Evolutionary conservation across 2,888 invertebrate genomes (phyloP).

Genomic region (Eugnorisma glareosa): DNA sequence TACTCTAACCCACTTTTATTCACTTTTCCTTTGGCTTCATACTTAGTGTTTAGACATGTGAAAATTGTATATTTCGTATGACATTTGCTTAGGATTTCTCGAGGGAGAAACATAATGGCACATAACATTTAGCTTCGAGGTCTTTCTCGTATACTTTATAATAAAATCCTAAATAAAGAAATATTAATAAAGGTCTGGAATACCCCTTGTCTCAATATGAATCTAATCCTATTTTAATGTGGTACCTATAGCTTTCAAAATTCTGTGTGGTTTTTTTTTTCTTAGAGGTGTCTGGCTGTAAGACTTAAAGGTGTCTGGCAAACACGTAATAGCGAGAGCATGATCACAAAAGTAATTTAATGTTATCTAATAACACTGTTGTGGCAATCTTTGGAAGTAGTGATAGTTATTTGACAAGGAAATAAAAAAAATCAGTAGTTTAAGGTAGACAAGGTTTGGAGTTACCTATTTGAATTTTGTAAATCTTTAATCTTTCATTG

Average conservation of each 20-base stretch:
- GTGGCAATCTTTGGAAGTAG: too few relatives aligned
- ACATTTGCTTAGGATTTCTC: conserved; percentile 25
- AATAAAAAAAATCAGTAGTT: too few relatives aligned
- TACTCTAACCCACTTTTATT: conserved; percentile 22
- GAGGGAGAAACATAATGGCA: background rate
- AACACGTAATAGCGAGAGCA: background rate
- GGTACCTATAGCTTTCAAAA: background rate
- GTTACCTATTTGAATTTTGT: background rate
- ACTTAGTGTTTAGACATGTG: conserved; percentile 8
- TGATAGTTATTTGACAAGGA: background rate
- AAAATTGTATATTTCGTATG: conserved; percentile 11
- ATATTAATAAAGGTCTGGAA: background rate
- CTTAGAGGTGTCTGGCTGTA: background rate
- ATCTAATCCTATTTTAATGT: background rate
- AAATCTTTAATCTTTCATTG: background rate
- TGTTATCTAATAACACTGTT: background rate
- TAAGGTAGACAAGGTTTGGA: background rate
- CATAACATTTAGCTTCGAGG: background rate
- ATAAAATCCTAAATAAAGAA: background rate
- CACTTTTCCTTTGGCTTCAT: background rate
- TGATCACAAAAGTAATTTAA: background rate
- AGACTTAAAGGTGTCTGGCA: background rate
- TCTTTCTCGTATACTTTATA: background rate
- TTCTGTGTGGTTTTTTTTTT: background rate
- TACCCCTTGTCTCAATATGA: background rate